A percentile compares a stretch with the other conserved stretches of the same genome.
Evolutionary conservation across 1,140 invertebrate species (phyloP).

Genomic region (Brevipalpus yothersi): DNA sequence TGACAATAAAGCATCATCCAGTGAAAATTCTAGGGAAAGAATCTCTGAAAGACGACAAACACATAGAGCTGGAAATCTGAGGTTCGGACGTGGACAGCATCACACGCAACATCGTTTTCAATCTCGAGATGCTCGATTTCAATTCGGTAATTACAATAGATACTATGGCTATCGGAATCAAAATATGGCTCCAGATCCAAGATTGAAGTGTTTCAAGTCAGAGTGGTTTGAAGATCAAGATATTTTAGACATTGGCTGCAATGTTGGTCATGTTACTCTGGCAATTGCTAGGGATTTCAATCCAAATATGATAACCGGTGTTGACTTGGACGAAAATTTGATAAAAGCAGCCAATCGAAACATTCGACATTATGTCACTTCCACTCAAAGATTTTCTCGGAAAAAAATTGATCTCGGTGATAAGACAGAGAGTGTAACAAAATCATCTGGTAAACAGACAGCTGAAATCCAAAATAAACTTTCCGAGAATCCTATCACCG

Average conservation of each 20-base stretch:
- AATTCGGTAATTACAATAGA: slow-evolving; percentile 84
- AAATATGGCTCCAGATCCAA: slow-evolving; percentile 33
- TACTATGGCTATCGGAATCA: slow-evolving; percentile 88
- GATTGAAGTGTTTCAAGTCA: slow-evolving; percentile 50
- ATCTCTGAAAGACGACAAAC: no score
- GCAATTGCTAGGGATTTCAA: slow-evolving; percentile 52
- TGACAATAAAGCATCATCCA: no score
- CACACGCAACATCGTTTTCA: background rate
- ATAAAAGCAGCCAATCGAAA: slow-evolving; percentile 40
- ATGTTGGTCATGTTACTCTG: slow-evolving; percentile 74
- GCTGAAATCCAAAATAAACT: background rate
- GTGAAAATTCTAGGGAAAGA: no score
- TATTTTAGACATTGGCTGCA: slow-evolving; percentile 90
- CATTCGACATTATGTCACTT: background rate
- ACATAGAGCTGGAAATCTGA: no score
- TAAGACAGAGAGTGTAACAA: background rate
- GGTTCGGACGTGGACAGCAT: no score
- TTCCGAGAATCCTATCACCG: background rate
- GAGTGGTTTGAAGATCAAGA: slow-evolving; percentile 71
- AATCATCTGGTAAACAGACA: background rate
- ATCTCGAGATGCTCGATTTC: slow-evolving; percentile 30
- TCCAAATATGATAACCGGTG: slow-evolving; percentile 60
- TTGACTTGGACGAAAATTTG: slow-evolving; percentile 79
- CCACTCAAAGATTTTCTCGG: background rate
- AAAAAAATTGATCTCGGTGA: background rate